Conservation (phyloP, 2,797 vertebrate species). For the Clarias pachynema region DNA sequence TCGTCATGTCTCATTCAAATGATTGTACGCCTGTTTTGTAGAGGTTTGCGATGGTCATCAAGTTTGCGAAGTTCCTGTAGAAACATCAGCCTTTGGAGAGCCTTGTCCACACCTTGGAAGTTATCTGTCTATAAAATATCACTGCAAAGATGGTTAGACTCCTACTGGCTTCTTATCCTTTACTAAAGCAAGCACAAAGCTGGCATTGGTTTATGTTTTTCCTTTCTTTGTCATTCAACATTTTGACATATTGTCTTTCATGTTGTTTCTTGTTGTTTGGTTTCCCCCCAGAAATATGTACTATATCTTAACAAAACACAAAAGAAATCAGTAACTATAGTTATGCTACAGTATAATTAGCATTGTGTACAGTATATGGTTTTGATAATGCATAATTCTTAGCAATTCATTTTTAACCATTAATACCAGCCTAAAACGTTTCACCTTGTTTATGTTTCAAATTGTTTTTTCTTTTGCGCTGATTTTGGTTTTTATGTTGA, state of each 20-base stretch:
- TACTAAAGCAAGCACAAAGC: not conserved
- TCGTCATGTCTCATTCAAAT: not conserved
- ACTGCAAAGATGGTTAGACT: constrained; percentile 85
- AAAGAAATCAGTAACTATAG: not conserved
- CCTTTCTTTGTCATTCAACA: not conserved
- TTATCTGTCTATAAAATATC: constrained; percentile 87
- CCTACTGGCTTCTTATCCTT: not conserved
- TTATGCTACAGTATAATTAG: not conserved
- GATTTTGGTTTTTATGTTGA: not conserved
- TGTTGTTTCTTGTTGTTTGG: not conserved
- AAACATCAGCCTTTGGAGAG: constrained; percentile 79
- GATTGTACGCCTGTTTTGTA: constrained; percentile 56
- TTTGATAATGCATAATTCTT: not conserved
- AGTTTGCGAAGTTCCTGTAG: constrained; percentile 81
- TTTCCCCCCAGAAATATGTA: too few relatives aligned
- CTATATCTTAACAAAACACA: too few relatives aligned
- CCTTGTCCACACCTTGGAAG: constrained; percentile 82
- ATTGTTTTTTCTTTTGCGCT: not conserved
- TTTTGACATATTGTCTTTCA: too few relatives aligned
- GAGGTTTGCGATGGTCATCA: constrained; percentile 85
- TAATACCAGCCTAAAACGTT: too few relatives aligned
- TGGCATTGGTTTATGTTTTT: not conserved
- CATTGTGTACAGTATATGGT: not conserved
- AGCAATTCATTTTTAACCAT: not conserved
- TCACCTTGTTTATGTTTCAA: not conserved